Base-by-base conservation (phyloP, 2,888 invertebrate species). In the Cremastinae sp. region DNA sequence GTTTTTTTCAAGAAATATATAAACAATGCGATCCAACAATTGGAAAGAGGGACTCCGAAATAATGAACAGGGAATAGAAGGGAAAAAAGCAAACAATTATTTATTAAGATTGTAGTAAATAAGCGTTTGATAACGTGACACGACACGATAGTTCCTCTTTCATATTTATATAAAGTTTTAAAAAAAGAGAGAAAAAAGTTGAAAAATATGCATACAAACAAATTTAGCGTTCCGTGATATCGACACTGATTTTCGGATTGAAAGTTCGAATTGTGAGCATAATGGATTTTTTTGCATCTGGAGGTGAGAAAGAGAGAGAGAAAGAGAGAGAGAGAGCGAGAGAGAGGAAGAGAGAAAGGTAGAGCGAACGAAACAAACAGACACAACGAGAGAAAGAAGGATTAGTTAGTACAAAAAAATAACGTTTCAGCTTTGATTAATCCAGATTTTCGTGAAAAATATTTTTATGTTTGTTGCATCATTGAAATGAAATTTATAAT, bases 141-240 rank as follows among this genome's bases (percentile, higher is more conserved):
- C 28, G 68, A 59, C 22, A 59, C 41, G 5, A 64, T 69, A 58
- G 74, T 74, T 74, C 69, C 74, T 74, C 61, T 66, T 73, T 73
- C 66, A 58, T 56, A 64, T 58, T 43, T 18, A 36, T n/a, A n/a
- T 45, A 12, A 45, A 53, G 56, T 22, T 10, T 36, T 12, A 36
- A 18, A 5, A 38, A 18, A 5, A 43, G 28, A 28, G 28, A 28
- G 5, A 28, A 28, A 28, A 28, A 28, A 28, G 28, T 28, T 28
- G 5, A 28, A 28, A 28, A 5, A 28, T 5, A 28, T 3, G 5
- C 28, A 28, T 5, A 28, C 20, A 14, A 9, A 47, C 20, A 34
- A 34, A 36, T n/a, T 34, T 34, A 14, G 28, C 53, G 54, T 36
- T 38, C n/a, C 0, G 18, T 10, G n/a, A 14, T 20, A 7, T 16